Evolutionary conservation across 2,797 vertebrate species (phyloP).

Genomic region (Lophotriccus pileatus): DNA sequence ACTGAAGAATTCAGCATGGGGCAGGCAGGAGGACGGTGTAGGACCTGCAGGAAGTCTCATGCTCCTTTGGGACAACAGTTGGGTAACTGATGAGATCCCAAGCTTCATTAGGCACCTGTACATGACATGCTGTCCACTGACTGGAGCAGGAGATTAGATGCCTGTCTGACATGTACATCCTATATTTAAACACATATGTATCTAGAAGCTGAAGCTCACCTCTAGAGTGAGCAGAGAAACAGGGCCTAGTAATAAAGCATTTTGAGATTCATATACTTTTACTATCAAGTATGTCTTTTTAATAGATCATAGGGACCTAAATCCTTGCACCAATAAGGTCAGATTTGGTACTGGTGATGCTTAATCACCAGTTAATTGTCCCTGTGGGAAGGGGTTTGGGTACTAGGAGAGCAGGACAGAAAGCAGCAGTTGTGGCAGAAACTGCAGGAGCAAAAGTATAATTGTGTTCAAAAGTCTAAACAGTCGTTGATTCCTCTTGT

Average conservation of each 20-base stretch:
- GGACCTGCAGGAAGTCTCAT: neutral
- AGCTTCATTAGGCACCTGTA: rapidly evolving
- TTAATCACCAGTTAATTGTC: neutral
- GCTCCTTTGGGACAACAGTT: neutral
- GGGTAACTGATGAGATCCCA: rapidly evolving
- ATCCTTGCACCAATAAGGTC: neutral
- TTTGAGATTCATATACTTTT: neutral
- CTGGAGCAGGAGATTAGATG: neutral
- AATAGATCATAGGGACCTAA: neutral
- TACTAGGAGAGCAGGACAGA: neutral
- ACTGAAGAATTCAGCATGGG: neutral
- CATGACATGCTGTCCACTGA: neutral
- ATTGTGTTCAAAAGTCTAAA: neutral
- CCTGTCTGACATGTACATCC: neutral
- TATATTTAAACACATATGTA: neutral
- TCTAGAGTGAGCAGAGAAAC: neutral
- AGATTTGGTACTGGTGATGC: neutral
- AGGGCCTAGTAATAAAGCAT: neutral
- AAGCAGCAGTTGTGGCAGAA: neutral
- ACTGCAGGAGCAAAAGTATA: neutral
- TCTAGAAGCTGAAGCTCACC: neutral
- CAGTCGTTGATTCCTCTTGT: neutral
- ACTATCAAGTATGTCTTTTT: neutral
- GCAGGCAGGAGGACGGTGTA: neutral
- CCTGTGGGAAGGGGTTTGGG: neutral